Conservation (phyloP, 2,888 invertebrate genomes). For the Exephanes ischioxanthus region DNA sequence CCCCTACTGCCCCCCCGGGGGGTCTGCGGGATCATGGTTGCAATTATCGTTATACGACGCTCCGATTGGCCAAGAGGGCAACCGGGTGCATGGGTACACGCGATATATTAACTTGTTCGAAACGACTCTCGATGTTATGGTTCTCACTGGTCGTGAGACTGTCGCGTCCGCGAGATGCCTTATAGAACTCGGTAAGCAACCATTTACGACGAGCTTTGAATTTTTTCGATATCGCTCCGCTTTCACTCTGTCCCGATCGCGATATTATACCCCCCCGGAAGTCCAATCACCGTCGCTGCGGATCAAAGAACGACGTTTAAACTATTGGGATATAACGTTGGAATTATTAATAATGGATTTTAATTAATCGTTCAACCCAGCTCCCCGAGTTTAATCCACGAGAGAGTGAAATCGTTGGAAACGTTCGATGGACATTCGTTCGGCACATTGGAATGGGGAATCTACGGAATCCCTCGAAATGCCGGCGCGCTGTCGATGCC, state of each 20-base stretch:
- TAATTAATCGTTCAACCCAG: conserved; percentile 14
- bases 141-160: conserved; percentile 19
- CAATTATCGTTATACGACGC: conserved; percentile 26
- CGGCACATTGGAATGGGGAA: background rate
- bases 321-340: conserved; percentile 14
- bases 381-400: background rate
- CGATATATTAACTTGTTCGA: background rate
- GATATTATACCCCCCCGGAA: conserved; percentile 18
- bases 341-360: conserved; percentile 41
- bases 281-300: conserved; percentile 16
- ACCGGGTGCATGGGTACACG: background rate
- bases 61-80: conserved; percentile 10
- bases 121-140: background rate
- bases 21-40: background rate
- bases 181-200: background rate
- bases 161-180: conserved; percentile 16
- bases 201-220: conserved; percentile 21
- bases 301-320: conserved; percentile 3
- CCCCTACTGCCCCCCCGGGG: background rate
- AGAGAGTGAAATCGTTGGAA: background rate
- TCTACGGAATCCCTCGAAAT: background rate
- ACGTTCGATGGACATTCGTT: background rate
- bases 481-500: background rate
- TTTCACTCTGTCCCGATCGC: conserved; percentile 27
- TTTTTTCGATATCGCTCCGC: conserved; percentile 2